Evolutionary conservation across 2,888 invertebrate species (phyloP), one percentile per base, ranked within the genome.

Genomic region (Cistogaster globosa): DNA sequence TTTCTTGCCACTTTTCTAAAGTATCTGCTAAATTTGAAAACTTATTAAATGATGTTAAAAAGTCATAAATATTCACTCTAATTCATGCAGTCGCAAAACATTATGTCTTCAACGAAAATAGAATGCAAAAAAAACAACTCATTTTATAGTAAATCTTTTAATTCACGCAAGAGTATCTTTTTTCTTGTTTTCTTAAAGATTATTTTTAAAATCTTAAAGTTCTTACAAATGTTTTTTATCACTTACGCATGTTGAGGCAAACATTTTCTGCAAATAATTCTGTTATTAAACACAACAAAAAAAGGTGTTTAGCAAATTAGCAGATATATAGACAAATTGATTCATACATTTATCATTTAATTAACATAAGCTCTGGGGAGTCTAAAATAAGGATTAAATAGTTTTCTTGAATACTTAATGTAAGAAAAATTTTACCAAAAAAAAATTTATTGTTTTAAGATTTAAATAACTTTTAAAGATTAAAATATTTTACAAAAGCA

Each of bases 281-380:
- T n/a, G 18, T 9, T 51, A 42, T 53, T n/a, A 60, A 26, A 63
- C 20, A 2, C 2, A 62, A 53, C 20, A 76, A 22, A 42, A 51
- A 11, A 20, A 18, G 6, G 48, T 67, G 68, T 78, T 82, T 74
- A 69, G 81, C 84, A 85, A 81, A 82, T 85, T 85, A 82, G 74
- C 81, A 85, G 74, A 69, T 38, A 32, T 57, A 51, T 20, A 76
- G 57, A 42, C 57, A 75, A 81, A 82, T 57, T 76, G 51, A 63
- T 82, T 76, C 75, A 76, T 69, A 26, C n/a, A 72, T 74, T 72
- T 76, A 57, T 63, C 63, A 63, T 76, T 57, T 63, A 82, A 75
- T 76, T 76, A 76, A 51, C 57, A 62, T 57, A n/a, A 63, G n/a
- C 26, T 38, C 22, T 18, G n/a, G 48, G 38, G 32, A 63, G 38